Conservation (phyloP, 2,888 invertebrate species). For the Standfussiana lucernea region DNA sequence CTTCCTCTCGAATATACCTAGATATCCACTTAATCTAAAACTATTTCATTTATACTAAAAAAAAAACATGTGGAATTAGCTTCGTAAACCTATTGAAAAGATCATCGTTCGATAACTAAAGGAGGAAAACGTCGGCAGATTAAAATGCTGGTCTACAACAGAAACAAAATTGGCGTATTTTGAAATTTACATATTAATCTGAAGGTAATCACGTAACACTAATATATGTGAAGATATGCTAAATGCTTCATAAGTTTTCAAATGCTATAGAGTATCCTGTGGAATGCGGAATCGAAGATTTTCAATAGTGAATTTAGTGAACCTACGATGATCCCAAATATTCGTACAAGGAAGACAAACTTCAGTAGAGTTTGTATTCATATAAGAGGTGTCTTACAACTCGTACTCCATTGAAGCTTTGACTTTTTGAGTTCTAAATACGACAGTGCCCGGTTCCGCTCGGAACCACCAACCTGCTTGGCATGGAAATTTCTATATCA, state of each 20-base stretch:
- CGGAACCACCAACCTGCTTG: neutral
- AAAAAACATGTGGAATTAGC: conserved; percentile 26
- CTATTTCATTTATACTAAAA: conserved; percentile 11
- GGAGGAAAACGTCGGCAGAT: conserved; percentile 30
- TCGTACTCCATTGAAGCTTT: neutral
- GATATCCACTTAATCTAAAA: conserved; percentile 9
- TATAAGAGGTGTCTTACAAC: neutral
- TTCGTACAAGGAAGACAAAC: neutral
- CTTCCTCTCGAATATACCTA: conserved; percentile 39
- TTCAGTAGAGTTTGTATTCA: neutral
- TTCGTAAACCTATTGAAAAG: conserved; percentile 17
- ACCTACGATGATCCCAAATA: neutral
- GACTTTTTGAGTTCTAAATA: conserved; percentile 1
- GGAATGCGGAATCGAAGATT: neutral
- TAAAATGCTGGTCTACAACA: conserved; percentile 6
- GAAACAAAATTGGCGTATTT: conserved; percentile 21
- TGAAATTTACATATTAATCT: conserved; percentile 27
- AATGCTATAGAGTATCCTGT: neutral
- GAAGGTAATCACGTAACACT: conserved; percentile 8
- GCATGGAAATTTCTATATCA: neutral
- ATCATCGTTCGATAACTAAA: conserved; percentile 23
- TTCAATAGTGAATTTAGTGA: neutral
- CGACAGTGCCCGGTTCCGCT: neutral
- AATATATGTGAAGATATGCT: conserved; percentile 11
- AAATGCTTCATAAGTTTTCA: conserved; percentile 7